A percentile compares a stretch with the other conserved stretches of the same genome.
Conservation (phyloP, 2,113 vertebrate genomes). For the Rhineura floridana region DNA sequence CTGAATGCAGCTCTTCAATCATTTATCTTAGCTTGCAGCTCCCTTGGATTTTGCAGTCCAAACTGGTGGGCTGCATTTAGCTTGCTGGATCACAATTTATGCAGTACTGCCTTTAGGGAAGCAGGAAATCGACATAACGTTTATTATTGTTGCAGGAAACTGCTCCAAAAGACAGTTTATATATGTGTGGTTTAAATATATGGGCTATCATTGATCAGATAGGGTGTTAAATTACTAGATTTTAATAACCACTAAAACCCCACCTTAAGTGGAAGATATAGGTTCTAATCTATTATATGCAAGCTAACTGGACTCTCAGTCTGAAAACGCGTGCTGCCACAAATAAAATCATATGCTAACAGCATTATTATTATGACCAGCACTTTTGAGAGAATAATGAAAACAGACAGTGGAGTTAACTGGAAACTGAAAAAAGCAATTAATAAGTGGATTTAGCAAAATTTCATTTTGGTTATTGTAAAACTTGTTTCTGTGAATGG, state of each 20-base stretch:
- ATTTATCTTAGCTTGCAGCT: background rate
- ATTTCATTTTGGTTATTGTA: constrained; percentile 68
- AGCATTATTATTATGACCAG: constrained; percentile 47
- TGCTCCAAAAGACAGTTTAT: background rate
- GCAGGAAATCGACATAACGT: background rate
- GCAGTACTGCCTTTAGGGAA: background rate
- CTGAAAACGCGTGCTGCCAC: background rate
- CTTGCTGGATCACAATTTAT: background rate
- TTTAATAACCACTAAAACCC: constrained; percentile 27
- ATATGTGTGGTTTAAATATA: background rate
- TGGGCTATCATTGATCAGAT: background rate
- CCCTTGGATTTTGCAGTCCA: background rate
- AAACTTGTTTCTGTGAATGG: constrained; percentile 59
- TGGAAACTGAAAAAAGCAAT: constrained; percentile 67
- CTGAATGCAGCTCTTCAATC: background rate
- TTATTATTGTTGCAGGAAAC: background rate
- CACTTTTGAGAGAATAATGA: constrained; percentile 7
- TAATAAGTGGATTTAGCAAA: constrained; percentile 61
- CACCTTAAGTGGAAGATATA: background rate
- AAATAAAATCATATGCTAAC: constrained; percentile 34
- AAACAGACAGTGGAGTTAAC: background rate
- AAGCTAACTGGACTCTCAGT: constrained; percentile 29
- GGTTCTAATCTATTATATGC: constrained; percentile 15
- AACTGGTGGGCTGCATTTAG: background rate
- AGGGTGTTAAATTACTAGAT: constrained; percentile 27